phyloP scores from a whole-genome alignment of 2,888 invertebrate species.

The Ophraella communa region DNA sequence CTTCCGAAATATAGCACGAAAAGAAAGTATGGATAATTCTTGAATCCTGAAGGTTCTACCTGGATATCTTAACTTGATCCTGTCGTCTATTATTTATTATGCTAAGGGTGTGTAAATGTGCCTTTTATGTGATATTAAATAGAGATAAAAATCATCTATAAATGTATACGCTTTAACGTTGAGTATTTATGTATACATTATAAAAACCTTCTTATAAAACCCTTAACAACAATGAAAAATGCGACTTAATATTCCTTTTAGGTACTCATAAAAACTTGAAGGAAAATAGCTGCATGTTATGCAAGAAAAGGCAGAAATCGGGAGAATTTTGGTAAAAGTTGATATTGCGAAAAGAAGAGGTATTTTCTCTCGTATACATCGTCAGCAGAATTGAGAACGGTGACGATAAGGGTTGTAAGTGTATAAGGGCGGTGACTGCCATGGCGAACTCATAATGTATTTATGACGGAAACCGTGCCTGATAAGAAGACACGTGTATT shows the following conservation, averaged over 20 bases:
- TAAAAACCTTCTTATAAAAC: too few relatives aligned
- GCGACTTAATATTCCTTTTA: neutral
- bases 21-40: too few relatives aligned
- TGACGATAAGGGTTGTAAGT: conserved; percentile 23
- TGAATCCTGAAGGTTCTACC: too few relatives aligned
- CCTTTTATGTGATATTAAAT: too few relatives aligned
- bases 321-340: neutral
- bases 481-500: conserved; percentile 41
- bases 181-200: too few relatives aligned
- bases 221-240: neutral
- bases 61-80: too few relatives aligned
- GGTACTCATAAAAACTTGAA: neutral
- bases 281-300: neutral
- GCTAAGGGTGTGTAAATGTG: too few relatives aligned
- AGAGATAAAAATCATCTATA: too few relatives aligned
- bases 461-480: conserved; percentile 37
- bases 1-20: too few relatives aligned
- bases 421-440: conserved; percentile 14
- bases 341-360: neutral
- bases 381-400: conserved; percentile 22
- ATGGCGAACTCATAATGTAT: conserved; percentile 41
- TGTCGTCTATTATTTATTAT: too few relatives aligned
- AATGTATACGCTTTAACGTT: too few relatives aligned
- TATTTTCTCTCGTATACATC: conserved; percentile 9
- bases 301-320: neutral